Conservation (phyloP, 2,113 vertebrate genomes). For the Ctenodactylus gundi region DNA sequence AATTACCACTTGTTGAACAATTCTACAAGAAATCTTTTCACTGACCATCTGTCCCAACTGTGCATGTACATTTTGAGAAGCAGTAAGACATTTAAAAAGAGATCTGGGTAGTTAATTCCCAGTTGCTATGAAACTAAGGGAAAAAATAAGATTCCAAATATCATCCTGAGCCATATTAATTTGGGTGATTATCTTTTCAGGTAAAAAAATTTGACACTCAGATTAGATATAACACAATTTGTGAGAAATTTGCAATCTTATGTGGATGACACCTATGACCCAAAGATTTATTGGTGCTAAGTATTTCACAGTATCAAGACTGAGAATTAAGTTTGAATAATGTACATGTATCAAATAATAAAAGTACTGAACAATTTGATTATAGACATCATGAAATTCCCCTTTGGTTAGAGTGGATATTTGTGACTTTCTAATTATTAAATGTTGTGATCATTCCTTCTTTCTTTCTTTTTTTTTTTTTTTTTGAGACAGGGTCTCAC, state of each 20-base stretch:
- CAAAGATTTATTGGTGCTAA: background rate
- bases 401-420: background rate
- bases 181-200: background rate
- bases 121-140: slow-evolving; percentile 76
- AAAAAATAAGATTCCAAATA: slow-evolving; percentile 64
- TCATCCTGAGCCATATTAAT: slow-evolving; percentile 64
- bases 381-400: slow-evolving; percentile 16
- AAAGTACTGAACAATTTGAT: background rate
- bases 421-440: slow-evolving; percentile 26
- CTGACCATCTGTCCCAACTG: slow-evolving; percentile 75
- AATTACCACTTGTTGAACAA: slow-evolving; percentile 34
- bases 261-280: background rate
- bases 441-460: background rate
- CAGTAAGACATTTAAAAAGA: slow-evolving; percentile 68
- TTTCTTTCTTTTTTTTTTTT: no score
- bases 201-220: slow-evolving; percentile 46
- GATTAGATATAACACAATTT: slow-evolving; percentile 47
- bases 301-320: background rate
- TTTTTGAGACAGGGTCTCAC: no score
- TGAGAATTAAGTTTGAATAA: background rate
- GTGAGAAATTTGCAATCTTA: background rate
- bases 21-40: slow-evolving; percentile 65
- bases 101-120: slow-evolving; percentile 64
- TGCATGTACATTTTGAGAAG: slow-evolving; percentile 65
- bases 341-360: background rate